Evolutionary conservation across 2,113 vertebrate species (phyloP), one percentile per base, ranked within the genome.

Genomic region (Thoracochromis brauschi): DNA sequence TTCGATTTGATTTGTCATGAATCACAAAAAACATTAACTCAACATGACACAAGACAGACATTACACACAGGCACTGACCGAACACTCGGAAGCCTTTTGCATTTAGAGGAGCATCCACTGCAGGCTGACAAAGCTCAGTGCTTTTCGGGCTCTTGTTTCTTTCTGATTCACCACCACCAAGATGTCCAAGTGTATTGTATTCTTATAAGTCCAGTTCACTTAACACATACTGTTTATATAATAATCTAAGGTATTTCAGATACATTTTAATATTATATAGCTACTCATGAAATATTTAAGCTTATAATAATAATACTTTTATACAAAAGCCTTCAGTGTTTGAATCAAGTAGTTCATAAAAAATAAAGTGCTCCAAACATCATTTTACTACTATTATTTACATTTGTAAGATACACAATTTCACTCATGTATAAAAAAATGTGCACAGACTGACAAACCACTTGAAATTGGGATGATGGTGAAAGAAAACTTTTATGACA

Each of bases 1-100:
- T 93, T 93, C n/a, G 63, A 88, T 95, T 92, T 92, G 90, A 94
- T 93, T 90, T 91, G 92, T 93, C 91, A 87, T 90, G 53, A 94
- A 91, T 91, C 90, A 88, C 53, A 57, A 82, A 57, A 82, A 88
- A 85, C 81, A 84, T 91, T 86, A 92, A 87, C 71, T 90, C 75
- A 71, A 63, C 88, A 73, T 55, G 85, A 90, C 87, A 84, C 8
- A 42, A 89, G 82, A 89, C 90, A 92, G 91, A 89, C 87, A 79
- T 55, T 14, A 21, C 73, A 88, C 86, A 71, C 24, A n/a, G 14
- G 53, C 84, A 83, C 35, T 26, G 65, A 81, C 81, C 60, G 14
- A 68, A 87, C 57, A 45, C 75, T 75, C 29, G 4, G 80, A 75
- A 31, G 80, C 31, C 31, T 17, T 31, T 80, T 54, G 63, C 47